Conservation (phyloP, 1,140 invertebrate genomes). For the Sipha flava region DNA sequence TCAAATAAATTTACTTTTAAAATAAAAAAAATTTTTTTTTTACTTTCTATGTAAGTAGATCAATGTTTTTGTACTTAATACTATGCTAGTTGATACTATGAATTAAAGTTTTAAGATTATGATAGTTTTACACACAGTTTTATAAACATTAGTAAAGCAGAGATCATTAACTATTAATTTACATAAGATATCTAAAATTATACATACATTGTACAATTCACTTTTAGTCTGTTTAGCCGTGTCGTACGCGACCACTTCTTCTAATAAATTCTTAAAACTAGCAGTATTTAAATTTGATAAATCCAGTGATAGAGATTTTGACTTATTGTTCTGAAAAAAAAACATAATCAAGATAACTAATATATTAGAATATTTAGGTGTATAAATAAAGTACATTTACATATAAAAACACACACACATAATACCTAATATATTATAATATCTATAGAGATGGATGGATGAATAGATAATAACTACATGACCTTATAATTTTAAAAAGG, state of each 20-base stretch:
- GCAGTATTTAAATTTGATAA: constrained; percentile 29
- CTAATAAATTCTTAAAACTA: constrained; percentile 20
- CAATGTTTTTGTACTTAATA: too few relatives aligned
- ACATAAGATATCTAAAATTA: not conserved
- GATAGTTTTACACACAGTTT: not conserved
- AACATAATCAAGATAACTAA: too few relatives aligned
- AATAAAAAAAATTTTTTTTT: too few relatives aligned
- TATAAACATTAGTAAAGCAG: not conserved
- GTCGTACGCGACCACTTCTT: constrained; percentile 25
- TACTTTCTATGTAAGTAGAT: too few relatives aligned
- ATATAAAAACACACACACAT: not conserved
- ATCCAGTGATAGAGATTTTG: constrained; percentile 15
- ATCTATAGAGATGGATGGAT: not conserved
- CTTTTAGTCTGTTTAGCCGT: constrained; percentile 24
- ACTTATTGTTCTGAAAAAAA: constrained; percentile 14
- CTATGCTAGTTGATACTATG: too few relatives aligned
- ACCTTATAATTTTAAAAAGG: constrained; percentile 25
- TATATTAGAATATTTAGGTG: not conserved
- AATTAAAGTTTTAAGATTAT: too few relatives aligned
- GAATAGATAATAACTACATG: constrained; percentile 7
- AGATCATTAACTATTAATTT: not conserved
- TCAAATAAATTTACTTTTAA: too few relatives aligned
- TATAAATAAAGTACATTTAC: not conserved
- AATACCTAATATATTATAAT: not conserved
- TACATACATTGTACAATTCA: constrained; percentile 22